These are phyloP conservation scores for Sinelater perroti DNA, from an alignment of 2,888 invertebrate genomes.

Conservation along the genomic window DNA sequence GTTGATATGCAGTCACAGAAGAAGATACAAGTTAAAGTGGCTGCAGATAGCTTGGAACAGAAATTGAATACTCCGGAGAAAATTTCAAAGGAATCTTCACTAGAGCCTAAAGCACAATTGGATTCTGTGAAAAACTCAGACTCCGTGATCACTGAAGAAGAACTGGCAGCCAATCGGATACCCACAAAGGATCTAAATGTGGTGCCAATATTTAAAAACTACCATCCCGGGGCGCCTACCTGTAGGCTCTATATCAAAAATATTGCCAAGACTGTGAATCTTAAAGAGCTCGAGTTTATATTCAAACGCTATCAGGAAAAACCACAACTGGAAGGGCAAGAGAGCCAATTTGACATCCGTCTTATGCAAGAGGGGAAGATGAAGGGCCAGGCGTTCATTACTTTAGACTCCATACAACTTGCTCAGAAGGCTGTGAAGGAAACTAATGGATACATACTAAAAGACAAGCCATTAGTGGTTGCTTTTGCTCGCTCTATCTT, in stretches of 20 bases:
- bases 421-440: slow-evolving; percentile 81
- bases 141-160: slow-evolving; percentile 67
- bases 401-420: slow-evolving; percentile 73
- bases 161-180: slow-evolving; percentile 74
- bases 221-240: slow-evolving; percentile 81
- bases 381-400: slow-evolving; percentile 96
- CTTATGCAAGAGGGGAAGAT: slow-evolving; percentile 94
- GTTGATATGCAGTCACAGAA: slow-evolving; percentile 59
- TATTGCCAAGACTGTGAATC: slow-evolving; percentile 81
- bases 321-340: slow-evolving; percentile 47
- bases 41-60: slow-evolving; percentile 51
- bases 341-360: slow-evolving; percentile 71
- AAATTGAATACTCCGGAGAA: slow-evolving; percentile 31
- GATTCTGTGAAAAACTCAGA: slow-evolving; percentile 23
- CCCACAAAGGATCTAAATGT: slow-evolving; percentile 75
- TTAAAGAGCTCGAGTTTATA: slow-evolving; percentile 77
- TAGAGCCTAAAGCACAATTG: slow-evolving; percentile 69
- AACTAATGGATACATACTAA: slow-evolving; percentile 87
- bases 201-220: slow-evolving; percentile 85
- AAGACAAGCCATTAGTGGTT: slow-evolving; percentile 91
- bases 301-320: slow-evolving; percentile 72
- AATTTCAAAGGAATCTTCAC: slow-evolving; percentile 40
- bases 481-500: slow-evolving; percentile 74
- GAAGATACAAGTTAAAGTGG: slow-evolving; percentile 66
- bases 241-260: slow-evolving; percentile 93